Conservation (phyloP, 2,113 vertebrate species). For the Stegastes partitus region DNA sequence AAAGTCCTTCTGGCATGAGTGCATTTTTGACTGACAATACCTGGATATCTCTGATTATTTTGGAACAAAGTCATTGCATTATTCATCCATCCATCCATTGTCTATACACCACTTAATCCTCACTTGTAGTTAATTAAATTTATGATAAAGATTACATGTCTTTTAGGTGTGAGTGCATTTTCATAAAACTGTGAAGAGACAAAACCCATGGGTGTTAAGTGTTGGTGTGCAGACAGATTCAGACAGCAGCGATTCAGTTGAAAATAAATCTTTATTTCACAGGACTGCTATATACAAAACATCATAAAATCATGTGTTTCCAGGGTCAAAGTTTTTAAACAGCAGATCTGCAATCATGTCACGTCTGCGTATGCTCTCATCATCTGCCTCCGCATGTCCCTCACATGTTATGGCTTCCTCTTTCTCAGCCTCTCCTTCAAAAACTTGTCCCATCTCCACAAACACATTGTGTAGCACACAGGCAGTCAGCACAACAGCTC, state of each 20-base stretch:
- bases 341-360: constrained; percentile 70
- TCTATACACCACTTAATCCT: too few relatives aligned
- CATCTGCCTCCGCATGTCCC: constrained; percentile 66
- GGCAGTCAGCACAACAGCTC: constrained; percentile 75
- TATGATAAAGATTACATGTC: too few relatives aligned
- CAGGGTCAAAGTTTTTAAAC: constrained; percentile 53
- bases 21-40: too few relatives aligned
- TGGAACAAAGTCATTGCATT: too few relatives aligned
- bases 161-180: too few relatives aligned
- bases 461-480: constrained; percentile 83
- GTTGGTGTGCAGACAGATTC: too few relatives aligned
- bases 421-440: constrained; percentile 55
- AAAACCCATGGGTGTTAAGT: too few relatives aligned
- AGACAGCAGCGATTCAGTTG: not conserved
- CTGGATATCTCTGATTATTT: too few relatives aligned
- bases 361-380: constrained; percentile 71
- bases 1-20: too few relatives aligned
- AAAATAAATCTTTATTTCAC: constrained; percentile 16
- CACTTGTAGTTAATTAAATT: too few relatives aligned
- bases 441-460: constrained; percentile 62
- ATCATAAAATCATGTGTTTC: constrained; percentile 6
- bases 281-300: not conserved
- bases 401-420: constrained; percentile 20
- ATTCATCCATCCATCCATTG: too few relatives aligned
- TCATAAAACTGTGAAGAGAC: too few relatives aligned